A percentile compares a stretch with the other conserved stretches of the same genome.
Evolutionary conservation across 2,888 invertebrate species (phyloP).

Genomic region (Rhaphigaster nebulosa): DNA sequence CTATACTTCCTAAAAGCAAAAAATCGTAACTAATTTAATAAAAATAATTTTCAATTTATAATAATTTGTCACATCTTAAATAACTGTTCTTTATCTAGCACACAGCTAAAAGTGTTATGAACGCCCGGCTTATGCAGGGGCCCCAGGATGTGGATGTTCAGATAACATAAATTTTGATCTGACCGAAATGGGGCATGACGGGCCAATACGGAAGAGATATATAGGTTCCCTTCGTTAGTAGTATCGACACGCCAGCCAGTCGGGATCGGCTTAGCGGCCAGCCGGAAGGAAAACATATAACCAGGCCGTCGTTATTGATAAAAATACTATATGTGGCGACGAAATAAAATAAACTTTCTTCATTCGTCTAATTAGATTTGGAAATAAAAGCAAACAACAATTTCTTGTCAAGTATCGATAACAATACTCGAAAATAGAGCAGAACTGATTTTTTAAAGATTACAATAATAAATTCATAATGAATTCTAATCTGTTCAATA

Average conservation of each 20-base stretch:
- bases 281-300: not conserved
- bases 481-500: too few species aligned
- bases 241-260: not conserved
- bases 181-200: conserved; percentile 28
- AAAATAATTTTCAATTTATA: too few species aligned
- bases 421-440: too few species aligned
- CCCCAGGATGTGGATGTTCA: not conserved
- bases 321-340: not conserved
- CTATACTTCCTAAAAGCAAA: too few species aligned
- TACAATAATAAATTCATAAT: too few species aligned
- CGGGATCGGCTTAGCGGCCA: not conserved
- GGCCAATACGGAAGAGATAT: not conserved
- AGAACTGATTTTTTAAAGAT: too few species aligned
- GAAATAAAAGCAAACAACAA: too few species aligned
- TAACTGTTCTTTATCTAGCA: not conserved
- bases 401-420: too few species aligned
- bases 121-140: not conserved
- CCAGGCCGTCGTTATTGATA: not conserved
- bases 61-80: too few species aligned
- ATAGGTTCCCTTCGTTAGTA: not conserved
- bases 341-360: too few species aligned
- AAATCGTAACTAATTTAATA: too few species aligned
- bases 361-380: too few species aligned
- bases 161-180: conserved; percentile 41
- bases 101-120: not conserved